phyloP scores from a whole-genome alignment of 2,113 vertebrate genomes.

The Pteruthius melanotis region DNA sequence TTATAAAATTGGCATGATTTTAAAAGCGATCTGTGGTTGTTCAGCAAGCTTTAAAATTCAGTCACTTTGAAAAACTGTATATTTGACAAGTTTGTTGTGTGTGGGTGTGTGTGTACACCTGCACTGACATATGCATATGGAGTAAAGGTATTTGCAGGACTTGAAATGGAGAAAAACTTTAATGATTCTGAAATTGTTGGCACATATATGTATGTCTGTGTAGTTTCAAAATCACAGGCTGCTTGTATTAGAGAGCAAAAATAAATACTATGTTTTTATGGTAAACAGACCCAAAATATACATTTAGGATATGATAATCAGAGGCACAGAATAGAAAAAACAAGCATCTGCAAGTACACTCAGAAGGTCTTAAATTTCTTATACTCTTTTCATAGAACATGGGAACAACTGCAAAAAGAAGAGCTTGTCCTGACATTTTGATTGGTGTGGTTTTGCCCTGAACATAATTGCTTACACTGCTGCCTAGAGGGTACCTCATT shows the following conservation, averaged over 20 bases:
- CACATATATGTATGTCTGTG: background rate
- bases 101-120: background rate
- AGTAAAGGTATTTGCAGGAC: background rate
- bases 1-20: background rate
- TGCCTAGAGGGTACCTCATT: constrained; percentile 5
- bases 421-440: constrained; percentile 32
- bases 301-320: background rate
- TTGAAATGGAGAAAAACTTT: background rate
- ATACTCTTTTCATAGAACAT: background rate
- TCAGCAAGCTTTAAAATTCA: background rate
- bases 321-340: background rate
- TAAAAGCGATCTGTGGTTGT: background rate
- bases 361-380: background rate
- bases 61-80: background rate
- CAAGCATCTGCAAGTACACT: background rate
- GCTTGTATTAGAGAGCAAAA: background rate
- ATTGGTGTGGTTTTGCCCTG: background rate
- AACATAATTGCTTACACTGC: constrained; percentile 15
- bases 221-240: background rate
- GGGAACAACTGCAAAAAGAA: background rate
- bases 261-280: background rate
- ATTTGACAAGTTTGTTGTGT: background rate
- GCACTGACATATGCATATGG: background rate
- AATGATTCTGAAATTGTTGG: background rate
- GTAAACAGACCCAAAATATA: background rate